These are phyloP conservation scores for Chroicocephalus ridibundus DNA, from an alignment of 2,113 vertebrate species.

Conservation along the genomic window DNA sequence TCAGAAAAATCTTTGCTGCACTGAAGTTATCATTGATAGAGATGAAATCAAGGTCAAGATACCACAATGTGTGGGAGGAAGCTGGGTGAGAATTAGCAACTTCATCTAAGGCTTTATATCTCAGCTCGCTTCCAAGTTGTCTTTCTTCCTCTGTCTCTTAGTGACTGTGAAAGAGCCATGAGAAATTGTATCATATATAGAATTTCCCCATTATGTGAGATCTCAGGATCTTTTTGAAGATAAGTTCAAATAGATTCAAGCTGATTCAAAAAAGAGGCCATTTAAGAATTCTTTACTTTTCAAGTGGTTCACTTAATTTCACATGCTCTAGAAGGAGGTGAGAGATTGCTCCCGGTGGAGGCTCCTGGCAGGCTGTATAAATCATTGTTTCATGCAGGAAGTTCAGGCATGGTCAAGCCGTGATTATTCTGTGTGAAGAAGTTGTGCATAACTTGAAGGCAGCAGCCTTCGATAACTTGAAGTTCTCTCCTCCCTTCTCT, in stretches of 20 bases:
- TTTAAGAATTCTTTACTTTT: slow-evolving; percentile 4
- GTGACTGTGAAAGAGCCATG: slow-evolving; percentile 16
- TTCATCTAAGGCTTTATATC: slow-evolving; percentile 23
- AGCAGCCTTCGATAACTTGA: neutral
- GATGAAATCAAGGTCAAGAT: slow-evolving; percentile 59
- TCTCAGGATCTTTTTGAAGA: slow-evolving; percentile 37
- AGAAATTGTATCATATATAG: slow-evolving; percentile 24
- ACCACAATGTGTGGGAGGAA: slow-evolving; percentile 40
- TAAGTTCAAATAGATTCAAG: slow-evolving; percentile 27
- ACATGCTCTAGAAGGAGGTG: neutral
- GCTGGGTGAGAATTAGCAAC: slow-evolving; percentile 50
- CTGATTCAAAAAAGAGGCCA: neutral
- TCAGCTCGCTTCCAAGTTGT: neutral
- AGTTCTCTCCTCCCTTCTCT: neutral
- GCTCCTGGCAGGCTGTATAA: neutral
- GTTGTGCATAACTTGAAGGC: neutral
- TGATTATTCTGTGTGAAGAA: neutral
- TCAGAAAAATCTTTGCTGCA: slow-evolving; percentile 18
- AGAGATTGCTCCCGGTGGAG: neutral
- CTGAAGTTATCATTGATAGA: slow-evolving; percentile 42
- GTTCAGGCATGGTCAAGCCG: neutral
- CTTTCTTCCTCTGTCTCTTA: slow-evolving; percentile 19
- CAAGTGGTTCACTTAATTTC: neutral
- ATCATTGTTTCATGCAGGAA: neutral
- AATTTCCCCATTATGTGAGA: slow-evolving; percentile 3